A percentile compares a stretch with the other conserved stretches of the same genome.
Evolutionary conservation across 2,888 invertebrate genomes (phyloP).

Genomic region (Tholera decimalis): DNA sequence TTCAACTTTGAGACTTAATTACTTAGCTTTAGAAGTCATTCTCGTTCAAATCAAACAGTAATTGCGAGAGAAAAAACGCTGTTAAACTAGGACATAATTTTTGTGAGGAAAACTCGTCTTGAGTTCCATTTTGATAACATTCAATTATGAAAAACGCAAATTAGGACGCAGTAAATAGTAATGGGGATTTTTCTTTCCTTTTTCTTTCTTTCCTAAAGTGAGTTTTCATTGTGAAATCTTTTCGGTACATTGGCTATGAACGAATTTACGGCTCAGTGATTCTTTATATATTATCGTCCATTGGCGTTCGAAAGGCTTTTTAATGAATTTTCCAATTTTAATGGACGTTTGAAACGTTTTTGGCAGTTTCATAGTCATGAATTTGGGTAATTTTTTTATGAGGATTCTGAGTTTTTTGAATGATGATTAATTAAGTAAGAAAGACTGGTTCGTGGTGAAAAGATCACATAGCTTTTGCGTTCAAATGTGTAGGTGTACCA

Average conservation of each 20-base stretch:
- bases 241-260: constrained; percentile 76
- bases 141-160: constrained; percentile 81
- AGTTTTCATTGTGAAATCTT: constrained; percentile 71
- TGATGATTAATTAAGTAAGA: too few relatives aligned
- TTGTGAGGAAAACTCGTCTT: constrained; percentile 70
- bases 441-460: too few relatives aligned
- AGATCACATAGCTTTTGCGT: too few relatives aligned
- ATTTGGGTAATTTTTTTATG: neutral
- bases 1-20: constrained; percentile 42
- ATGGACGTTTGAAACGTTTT: constrained; percentile 43
- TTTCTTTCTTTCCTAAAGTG: constrained; percentile 55
- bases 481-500: too few relatives aligned
- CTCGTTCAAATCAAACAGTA: constrained; percentile 68
- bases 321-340: constrained; percentile 62
- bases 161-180: constrained; percentile 70
- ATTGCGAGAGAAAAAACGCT: constrained; percentile 66
- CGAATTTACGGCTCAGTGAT: constrained; percentile 76
- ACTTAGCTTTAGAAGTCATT: constrained; percentile 58
- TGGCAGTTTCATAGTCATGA: constrained; percentile 17
- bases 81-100: constrained; percentile 70
- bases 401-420: neutral
- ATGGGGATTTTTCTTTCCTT: constrained; percentile 54
- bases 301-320: constrained; percentile 64
- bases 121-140: constrained; percentile 79
- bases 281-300: constrained; percentile 69